These are phyloP conservation scores for Coreius guichenoti DNA, from an alignment of 2,797 vertebrate species.

Conservation along the genomic window DNA sequence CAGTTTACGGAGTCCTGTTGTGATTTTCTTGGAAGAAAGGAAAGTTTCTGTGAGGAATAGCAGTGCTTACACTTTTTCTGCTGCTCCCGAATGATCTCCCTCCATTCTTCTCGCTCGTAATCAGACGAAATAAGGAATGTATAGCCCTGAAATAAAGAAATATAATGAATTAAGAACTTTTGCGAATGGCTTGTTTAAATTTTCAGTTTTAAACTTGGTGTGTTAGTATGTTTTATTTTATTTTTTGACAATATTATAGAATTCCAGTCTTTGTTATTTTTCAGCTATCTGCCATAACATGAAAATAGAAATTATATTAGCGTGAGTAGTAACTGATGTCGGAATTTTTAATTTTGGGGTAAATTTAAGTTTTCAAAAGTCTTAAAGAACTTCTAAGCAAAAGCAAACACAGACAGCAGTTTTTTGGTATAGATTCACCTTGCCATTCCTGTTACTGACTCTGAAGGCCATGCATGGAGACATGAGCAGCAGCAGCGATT, in stretches of 20 bases:
- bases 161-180: neutral
- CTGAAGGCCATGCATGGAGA: slow-evolving; percentile 95
- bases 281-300: neutral
- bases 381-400: neutral
- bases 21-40: neutral
- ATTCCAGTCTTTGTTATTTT: neutral
- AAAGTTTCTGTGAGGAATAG: neutral
- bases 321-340: neutral
- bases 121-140: slow-evolving; percentile 95
- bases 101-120: slow-evolving; percentile 97
- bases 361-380: neutral
- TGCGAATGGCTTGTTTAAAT: neutral
- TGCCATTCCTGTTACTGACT: slow-evolving; percentile 91
- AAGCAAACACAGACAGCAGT: neutral
- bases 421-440: slow-evolving; percentile 77
- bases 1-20: neutral
- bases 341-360: accelerated
- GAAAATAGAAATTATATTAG: neutral
- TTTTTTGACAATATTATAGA: neutral
- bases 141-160: slow-evolving; percentile 82
- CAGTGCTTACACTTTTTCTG: slow-evolving; percentile 94
- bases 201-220: no score
- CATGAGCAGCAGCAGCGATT: slow-evolving; percentile 91
- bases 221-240: neutral
- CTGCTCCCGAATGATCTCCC: slow-evolving; percentile 93